phyloP scores from a whole-genome alignment of 1,140 invertebrate genomes.

The Lepidurus arcticus region DNA sequence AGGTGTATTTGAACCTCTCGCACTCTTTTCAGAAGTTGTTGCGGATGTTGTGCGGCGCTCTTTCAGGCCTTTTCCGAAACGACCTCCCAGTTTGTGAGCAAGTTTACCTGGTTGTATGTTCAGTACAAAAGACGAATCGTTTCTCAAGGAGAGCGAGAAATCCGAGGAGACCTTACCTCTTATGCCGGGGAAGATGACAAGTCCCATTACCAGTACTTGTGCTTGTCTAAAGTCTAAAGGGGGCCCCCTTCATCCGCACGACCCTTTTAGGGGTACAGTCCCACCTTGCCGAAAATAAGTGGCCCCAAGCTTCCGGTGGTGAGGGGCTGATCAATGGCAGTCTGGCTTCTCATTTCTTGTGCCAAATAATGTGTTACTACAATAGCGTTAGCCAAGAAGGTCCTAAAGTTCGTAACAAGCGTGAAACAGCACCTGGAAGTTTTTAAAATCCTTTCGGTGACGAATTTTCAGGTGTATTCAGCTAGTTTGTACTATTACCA shows the following conservation, averaged over 20 bases:
- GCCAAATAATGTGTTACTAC: no score
- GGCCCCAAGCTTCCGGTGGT: background rate
- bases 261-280: background rate
- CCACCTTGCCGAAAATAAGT: background rate
- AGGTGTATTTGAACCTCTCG: background rate
- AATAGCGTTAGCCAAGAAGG: no score
- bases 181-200: background rate
- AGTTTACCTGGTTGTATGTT: background rate
- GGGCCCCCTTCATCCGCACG: no score
- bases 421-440: no score
- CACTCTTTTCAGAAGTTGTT: no score
- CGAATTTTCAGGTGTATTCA: no score
- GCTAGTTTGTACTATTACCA: no score
- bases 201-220: constrained; percentile 12
- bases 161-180: background rate
- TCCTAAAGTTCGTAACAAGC: no score
- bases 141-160: background rate
- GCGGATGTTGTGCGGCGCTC: background rate
- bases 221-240: background rate
- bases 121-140: background rate
- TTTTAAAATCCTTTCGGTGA: no score
- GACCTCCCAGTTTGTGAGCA: background rate
- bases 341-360: no score
- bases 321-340: no score
- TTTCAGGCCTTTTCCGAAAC: background rate